Percentiles rank a stretch among this genome's conserved stretches.
Conservation (phyloP, 2,113 vertebrate species). For the Crotalus horridus region DNA sequence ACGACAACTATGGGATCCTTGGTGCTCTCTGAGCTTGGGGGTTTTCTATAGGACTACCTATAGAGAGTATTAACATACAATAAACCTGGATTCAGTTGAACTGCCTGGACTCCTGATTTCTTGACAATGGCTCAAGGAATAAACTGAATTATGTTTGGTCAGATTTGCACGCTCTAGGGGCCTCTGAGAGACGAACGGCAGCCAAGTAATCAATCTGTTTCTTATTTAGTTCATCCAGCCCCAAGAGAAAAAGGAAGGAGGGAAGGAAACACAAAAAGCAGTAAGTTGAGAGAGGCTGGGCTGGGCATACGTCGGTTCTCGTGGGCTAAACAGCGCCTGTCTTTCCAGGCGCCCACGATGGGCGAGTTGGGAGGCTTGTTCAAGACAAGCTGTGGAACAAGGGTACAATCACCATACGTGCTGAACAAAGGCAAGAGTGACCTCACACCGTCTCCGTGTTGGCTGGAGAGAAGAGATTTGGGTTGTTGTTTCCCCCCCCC, state of each 20-base stretch:
- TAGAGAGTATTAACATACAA: no score
- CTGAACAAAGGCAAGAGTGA: not conserved
- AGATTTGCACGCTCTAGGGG: not conserved
- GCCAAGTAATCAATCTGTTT: conserved; percentile 62
- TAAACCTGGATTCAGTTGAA: no score
- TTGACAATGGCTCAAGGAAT: not conserved
- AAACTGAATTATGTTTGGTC: not conserved
- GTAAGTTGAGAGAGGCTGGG: conserved; percentile 71
- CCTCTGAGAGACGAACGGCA: not conserved
- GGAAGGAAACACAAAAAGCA: conserved; percentile 94
- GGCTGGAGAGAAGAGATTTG: no score
- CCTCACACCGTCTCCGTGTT: not conserved
- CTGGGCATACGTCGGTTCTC: not conserved
- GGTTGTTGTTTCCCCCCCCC: no score
- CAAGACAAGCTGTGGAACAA: not conserved
- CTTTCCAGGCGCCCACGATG: not conserved
- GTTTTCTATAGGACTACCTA: no score
- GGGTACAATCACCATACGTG: not conserved
- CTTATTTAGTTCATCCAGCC: conserved; percentile 82
- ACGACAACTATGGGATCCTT: no score
- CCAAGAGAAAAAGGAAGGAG: conserved; percentile 88
- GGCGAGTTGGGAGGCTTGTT: not conserved
- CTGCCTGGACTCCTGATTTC: no score
- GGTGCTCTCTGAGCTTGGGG: no score
- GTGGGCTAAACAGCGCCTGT: not conserved